phyloP scores from a whole-genome alignment of 2,113 vertebrate genomes.

The Ornithorhynchus anatinus region DNA sequence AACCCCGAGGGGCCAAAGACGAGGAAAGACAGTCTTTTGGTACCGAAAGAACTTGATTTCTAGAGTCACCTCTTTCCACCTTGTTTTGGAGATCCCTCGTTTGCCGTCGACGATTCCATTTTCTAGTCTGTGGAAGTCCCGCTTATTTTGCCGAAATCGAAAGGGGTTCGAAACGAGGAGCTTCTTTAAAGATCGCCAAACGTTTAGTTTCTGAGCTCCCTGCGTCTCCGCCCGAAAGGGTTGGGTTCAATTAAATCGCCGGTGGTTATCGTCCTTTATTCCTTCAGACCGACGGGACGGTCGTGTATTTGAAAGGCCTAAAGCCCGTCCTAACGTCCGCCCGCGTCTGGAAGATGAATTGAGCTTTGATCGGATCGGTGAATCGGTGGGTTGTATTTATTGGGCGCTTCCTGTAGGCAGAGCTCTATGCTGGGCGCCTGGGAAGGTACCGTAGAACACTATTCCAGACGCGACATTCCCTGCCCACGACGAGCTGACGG shows the following conservation, averaged over 20 bases:
- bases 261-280: constrained; percentile 31
- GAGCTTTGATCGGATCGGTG: constrained; percentile 20
- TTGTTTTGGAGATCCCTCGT: constrained; percentile 68
- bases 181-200: constrained; percentile 46
- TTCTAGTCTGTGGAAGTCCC: constrained; percentile 33
- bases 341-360: background rate
- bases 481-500: no score
- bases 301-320: constrained; percentile 6
- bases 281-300: constrained; percentile 2
- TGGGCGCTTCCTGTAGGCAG: no score
- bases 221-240: constrained; percentile 18
- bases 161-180: constrained; percentile 41
- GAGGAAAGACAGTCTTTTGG: constrained; percentile 70
- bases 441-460: no score
- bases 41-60: constrained; percentile 75
- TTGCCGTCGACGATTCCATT: constrained; percentile 59
- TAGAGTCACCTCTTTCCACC: constrained; percentile 61
- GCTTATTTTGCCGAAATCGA: constrained; percentile 30
- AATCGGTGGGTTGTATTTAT: constrained; percentile 21
- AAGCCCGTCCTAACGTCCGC: background rate
- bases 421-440: no score
- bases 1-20: constrained; percentile 40
- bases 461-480: no score
- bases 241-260: background rate
- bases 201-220: constrained; percentile 29